phyloP scores from a whole-genome alignment of 2,888 invertebrate genomes.

The Eristalis arbustorum region DNA sequence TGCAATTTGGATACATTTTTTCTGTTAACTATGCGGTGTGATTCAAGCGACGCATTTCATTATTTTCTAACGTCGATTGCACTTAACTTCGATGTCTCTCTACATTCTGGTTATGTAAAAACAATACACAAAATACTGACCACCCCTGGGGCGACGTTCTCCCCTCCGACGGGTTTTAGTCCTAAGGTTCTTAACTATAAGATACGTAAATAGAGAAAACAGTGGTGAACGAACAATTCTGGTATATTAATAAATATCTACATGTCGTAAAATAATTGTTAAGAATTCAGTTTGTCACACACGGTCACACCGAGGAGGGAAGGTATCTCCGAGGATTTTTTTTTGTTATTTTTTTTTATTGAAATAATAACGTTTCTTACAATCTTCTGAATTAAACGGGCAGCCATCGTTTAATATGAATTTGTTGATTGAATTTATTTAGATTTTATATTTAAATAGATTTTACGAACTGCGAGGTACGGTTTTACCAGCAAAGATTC shows the following conservation, averaged over 20 bases:
- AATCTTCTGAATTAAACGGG: conserved; percentile 79
- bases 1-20: conserved; percentile 4
- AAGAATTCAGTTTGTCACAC: conserved; percentile 4
- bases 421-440: conserved; percentile 9
- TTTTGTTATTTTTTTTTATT: conserved; percentile 6
- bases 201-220: conserved; percentile 37
- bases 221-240: conserved; percentile 15
- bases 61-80: conserved; percentile 16
- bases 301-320: conserved; percentile 1
- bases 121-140: conserved; percentile 60
- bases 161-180: conserved; percentile 50
- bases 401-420: conserved; percentile 75
- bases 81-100: conserved; percentile 10
- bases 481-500: conserved; percentile 40
- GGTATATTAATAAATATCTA: background rate
- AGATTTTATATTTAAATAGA: background rate
- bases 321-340: background rate
- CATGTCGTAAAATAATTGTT: conserved; percentile 6
- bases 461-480: background rate
- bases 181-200: conserved; percentile 64
- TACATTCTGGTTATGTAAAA: conserved; percentile 58
- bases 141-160: conserved; percentile 53
- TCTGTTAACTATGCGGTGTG: conserved; percentile 5
- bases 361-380: conserved; percentile 75
- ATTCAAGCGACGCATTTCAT: background rate